Evolutionary conservation across 2,797 vertebrate species (phyloP).

Genomic region (Halcyon badia): DNA sequence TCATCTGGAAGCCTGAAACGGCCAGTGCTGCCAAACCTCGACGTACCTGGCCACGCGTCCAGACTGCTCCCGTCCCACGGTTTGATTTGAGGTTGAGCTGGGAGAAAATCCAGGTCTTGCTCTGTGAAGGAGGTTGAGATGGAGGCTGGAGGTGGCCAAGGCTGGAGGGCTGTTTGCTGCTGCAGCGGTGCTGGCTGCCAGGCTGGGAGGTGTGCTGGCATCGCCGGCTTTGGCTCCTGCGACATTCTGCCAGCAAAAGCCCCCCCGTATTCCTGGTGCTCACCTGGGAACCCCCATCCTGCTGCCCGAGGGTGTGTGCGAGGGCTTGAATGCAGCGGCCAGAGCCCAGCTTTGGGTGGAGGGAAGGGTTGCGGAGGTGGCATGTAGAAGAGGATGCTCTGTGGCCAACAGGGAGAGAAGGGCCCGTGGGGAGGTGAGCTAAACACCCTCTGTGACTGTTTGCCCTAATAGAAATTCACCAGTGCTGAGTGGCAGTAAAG

Average conservation of each 20-base stretch:
- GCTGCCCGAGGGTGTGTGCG: fast-evolving
- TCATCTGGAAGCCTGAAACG: neutral
- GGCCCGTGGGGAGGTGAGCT: neutral
- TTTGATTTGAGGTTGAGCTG: neutral
- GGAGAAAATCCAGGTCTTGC: neutral
- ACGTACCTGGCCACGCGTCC: fast-evolving
- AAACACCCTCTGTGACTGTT: neutral
- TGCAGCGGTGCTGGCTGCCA: neutral
- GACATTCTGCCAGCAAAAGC: neutral
- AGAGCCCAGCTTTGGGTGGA: neutral
- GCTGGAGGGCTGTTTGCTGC: neutral
- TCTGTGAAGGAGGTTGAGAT: neutral
- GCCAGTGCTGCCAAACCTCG: neutral
- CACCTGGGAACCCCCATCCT: neutral
- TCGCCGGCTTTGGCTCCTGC: fast-evolving
- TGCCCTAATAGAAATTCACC: neutral
- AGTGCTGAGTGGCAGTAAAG: neutral
- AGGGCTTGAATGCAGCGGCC: fast-evolving
- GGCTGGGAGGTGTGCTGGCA: neutral
- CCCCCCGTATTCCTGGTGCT: fast-evolving
- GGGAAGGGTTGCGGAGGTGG: neutral
- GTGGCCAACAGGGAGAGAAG: fast-evolving
- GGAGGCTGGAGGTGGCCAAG: fast-evolving
- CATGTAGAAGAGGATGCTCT: neutral
- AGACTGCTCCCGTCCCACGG: neutral